Percentiles rank a stretch among this genome's conserved stretches.
These are phyloP conservation scores for Phasia obesa DNA, from an alignment of 2,888 invertebrate genomes.

Conservation along the genomic window DNA sequence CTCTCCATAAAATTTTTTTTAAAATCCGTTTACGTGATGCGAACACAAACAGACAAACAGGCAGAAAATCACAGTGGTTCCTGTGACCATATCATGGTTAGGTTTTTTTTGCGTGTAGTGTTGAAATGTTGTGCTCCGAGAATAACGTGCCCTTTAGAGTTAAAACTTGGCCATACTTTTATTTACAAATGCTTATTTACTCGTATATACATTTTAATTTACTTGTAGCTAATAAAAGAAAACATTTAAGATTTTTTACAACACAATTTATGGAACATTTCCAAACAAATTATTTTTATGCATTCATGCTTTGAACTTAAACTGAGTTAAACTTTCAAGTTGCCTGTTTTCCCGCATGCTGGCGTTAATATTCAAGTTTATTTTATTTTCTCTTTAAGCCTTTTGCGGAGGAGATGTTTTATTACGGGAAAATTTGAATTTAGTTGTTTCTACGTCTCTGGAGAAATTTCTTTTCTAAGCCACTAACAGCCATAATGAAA, in stretches of 20 bases:
- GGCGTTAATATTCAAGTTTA: neutral
- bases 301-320: slow-evolving; percentile 4
- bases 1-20: too few species aligned
- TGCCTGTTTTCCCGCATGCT: slow-evolving; percentile 14
- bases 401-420: slow-evolving; percentile 7
- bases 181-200: too few species aligned
- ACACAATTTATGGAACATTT: slow-evolving; percentile 13
- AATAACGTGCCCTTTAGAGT: too few species aligned
- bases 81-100: too few species aligned
- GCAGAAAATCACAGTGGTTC: too few species aligned
- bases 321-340: slow-evolving; percentile 35
- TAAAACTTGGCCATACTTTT: too few species aligned
- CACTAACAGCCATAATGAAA: slow-evolving; percentile 32
- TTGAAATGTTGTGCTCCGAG: too few species aligned
- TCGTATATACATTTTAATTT: too few species aligned
- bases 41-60: too few species aligned
- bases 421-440: slow-evolving; percentile 28
- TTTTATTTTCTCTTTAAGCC: slow-evolving; percentile 23
- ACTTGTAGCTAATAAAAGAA: too few species aligned
- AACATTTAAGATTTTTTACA: neutral
- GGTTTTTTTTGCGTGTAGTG: too few species aligned
- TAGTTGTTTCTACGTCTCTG: slow-evolving; percentile 18
- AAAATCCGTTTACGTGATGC: too few species aligned
- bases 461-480: slow-evolving; percentile 24
- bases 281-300: slow-evolving; percentile 16